These are phyloP conservation scores for Acanthurus lineatus DNA, from an alignment of 2,797 vertebrate genomes.

Conservation along the genomic window DNA sequence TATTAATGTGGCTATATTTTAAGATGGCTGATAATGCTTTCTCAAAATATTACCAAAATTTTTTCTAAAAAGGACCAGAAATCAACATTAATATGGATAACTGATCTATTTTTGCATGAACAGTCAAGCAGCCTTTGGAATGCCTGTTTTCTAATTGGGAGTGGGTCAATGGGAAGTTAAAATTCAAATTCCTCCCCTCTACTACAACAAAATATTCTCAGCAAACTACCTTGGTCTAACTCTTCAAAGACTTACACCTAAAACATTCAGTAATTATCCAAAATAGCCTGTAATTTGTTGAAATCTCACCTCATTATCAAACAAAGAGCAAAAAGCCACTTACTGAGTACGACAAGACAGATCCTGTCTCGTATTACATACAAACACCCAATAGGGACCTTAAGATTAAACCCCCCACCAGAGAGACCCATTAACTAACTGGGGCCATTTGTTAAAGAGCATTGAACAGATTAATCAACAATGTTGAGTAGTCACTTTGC, in stretches of 20 bases:
- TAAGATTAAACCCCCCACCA: conserved; percentile 58
- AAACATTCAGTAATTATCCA: background rate
- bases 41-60: too few relatives aligned
- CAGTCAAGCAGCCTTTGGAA: too few relatives aligned
- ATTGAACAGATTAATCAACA: conserved; percentile 68
- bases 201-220: too few relatives aligned
- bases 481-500: conserved; percentile 60
- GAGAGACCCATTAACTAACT: conserved; percentile 59
- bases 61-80: too few relatives aligned
- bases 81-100: too few relatives aligned
- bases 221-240: too few relatives aligned
- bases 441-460: conserved; percentile 66
- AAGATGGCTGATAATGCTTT: too few relatives aligned
- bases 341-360: conserved; percentile 23
- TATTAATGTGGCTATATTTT: too few relatives aligned
- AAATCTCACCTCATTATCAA: background rate
- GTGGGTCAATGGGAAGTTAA: too few relatives aligned
- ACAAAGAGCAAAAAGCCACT: background rate
- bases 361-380: conserved; percentile 23
- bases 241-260: background rate
- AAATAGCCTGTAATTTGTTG: background rate
- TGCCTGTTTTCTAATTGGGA: too few relatives aligned
- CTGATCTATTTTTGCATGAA: too few relatives aligned
- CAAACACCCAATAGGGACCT: conserved; percentile 33
- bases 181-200: too few relatives aligned